Evolutionary conservation across 2,888 invertebrate species (phyloP).

Genomic region (Serrognathus titanus): DNA sequence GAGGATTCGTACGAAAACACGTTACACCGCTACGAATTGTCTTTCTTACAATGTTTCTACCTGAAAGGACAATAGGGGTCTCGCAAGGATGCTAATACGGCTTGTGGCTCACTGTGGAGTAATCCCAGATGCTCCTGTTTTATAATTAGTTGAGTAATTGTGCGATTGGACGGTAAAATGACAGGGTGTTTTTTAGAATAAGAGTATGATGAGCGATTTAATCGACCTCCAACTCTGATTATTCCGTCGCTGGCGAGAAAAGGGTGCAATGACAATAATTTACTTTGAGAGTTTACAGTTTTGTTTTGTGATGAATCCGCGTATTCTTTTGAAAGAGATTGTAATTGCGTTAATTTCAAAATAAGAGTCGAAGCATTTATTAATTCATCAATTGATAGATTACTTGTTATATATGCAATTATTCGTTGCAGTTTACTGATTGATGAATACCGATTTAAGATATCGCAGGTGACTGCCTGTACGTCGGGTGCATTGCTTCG

Average conservation of each 20-base stretch:
- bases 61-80: neutral
- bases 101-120: neutral
- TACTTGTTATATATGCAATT: constrained; percentile 6
- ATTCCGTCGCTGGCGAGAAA: neutral
- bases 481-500: too few relatives aligned
- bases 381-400: too few relatives aligned
- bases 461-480: neutral
- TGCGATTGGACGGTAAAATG: constrained; percentile 4
- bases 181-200: neutral
- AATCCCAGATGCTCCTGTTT: neutral
- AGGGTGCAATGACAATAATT: too few relatives aligned
- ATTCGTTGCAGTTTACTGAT: constrained; percentile 13
- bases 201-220: neutral
- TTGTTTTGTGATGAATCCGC: too few relatives aligned
- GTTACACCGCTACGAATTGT: constrained; percentile 11
- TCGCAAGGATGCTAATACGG: neutral
- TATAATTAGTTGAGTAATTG: neutral
- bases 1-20: too few relatives aligned
- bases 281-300: too few relatives aligned
- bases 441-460: constrained; percentile 15
- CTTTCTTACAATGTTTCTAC: constrained; percentile 3
- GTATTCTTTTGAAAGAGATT: too few relatives aligned
- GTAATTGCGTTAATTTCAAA: too few relatives aligned
- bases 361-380: too few relatives aligned
- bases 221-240: neutral